These are phyloP conservation scores for Scolopax bukidnonensis DNA, from an alignment of 2,797 vertebrate genomes.

Conservation along the genomic window DNA sequence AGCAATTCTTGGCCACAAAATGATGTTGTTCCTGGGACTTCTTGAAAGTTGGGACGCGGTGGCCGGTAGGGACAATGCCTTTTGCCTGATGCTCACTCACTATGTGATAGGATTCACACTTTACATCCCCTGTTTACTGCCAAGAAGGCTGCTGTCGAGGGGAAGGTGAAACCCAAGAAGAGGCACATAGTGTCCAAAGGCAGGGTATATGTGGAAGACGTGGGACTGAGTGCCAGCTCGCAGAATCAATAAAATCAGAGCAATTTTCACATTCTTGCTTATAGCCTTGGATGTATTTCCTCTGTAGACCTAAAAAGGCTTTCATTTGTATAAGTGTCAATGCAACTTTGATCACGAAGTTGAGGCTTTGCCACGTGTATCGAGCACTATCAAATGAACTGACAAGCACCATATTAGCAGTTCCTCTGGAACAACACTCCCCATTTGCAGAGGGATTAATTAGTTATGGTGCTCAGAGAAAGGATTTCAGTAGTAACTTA, in stretches of 20 bases:
- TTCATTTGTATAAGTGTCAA: not conserved
- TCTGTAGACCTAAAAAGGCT: not conserved
- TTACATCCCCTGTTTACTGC: not conserved
- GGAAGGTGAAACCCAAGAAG: not conserved
- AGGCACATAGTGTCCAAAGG: not conserved
- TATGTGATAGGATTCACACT: not conserved
- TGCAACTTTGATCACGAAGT: not conserved
- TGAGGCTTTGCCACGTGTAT: not conserved
- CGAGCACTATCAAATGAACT: not conserved
- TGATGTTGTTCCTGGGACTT: slow-evolving; percentile 10
- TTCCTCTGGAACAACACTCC: slow-evolving; percentile 8
- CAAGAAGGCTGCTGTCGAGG: not conserved
- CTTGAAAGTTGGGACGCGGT: not conserved
- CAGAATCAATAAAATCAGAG: not conserved
- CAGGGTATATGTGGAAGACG: not conserved
- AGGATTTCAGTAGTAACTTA: slow-evolving; percentile 6
- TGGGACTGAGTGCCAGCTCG: not conserved
- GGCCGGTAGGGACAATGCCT: not conserved
- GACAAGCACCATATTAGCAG: not conserved
- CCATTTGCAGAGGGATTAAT: slow-evolving; percentile 64
- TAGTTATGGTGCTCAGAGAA: slow-evolving; percentile 48
- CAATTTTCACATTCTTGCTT: not conserved
- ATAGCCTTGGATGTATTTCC: not conserved
- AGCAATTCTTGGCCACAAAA: slow-evolving; percentile 11
- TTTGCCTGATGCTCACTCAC: not conserved